Conservation (phyloP, 2,888 invertebrate genomes). For the Caenorhabditis japonica region DNA sequence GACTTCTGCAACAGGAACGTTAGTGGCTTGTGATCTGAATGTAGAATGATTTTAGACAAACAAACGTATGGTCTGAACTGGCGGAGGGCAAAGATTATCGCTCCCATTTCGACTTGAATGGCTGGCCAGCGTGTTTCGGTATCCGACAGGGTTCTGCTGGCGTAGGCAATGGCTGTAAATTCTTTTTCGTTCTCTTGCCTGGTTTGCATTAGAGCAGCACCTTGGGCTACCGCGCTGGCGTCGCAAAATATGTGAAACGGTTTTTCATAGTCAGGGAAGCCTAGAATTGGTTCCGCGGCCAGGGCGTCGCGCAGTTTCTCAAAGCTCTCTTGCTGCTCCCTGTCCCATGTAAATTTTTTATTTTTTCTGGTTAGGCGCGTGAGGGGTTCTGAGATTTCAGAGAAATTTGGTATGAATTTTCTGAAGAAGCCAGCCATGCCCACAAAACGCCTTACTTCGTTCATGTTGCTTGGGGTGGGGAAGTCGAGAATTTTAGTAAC, state of each 20-base stretch:
- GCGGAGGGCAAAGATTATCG: constrained; percentile 55
- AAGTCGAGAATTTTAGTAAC: constrained; percentile 37
- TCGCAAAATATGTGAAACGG: constrained; percentile 62
- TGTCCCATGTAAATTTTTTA: constrained; percentile 19
- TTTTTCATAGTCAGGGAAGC: constrained; percentile 28
- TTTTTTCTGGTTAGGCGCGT: constrained; percentile 12
- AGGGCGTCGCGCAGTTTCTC: not conserved
- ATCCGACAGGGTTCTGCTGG: constrained; percentile 57
- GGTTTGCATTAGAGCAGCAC: constrained; percentile 64
- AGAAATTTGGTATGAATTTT: constrained; percentile 31
- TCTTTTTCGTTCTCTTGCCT: constrained; percentile 17
- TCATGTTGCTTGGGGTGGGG: constrained; percentile 46
- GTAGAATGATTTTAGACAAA: constrained; percentile 11
- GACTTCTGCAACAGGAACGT: constrained; percentile 54
- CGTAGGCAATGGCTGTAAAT: constrained; percentile 61
- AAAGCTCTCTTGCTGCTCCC: constrained; percentile 15
- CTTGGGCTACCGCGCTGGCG: constrained; percentile 66
- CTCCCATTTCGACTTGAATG: constrained; percentile 63
- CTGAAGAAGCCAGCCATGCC: constrained; percentile 55
- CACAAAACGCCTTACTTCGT: constrained; percentile 53
- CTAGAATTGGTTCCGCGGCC: constrained; percentile 15
- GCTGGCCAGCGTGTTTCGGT: constrained; percentile 61
- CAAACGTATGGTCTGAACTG: constrained; percentile 41
- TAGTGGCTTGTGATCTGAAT: constrained; percentile 48
- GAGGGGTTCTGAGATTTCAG: constrained; percentile 20